A percentile compares a stretch with the other conserved stretches of the same genome.
These are phyloP conservation scores for Epistrophe grossulariae DNA, from an alignment of 2,888 invertebrate genomes.

Conservation along the genomic window DNA sequence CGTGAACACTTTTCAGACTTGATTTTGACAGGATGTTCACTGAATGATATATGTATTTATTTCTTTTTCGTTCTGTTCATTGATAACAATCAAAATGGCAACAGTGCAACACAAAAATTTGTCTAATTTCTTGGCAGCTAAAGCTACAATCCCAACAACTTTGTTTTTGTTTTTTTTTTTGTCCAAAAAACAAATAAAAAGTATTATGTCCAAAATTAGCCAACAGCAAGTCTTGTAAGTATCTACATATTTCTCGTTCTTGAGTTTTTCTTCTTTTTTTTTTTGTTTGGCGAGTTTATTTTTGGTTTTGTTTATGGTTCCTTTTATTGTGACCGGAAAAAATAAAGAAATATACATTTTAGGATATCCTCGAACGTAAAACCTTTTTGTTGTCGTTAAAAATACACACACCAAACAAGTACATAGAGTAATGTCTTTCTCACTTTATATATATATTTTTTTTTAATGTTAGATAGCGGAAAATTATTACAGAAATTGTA, in stretches of 20 bases:
- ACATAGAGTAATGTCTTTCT: constrained; percentile 45
- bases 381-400: constrained; percentile 54
- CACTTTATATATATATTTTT: constrained; percentile 17
- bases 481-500: constrained; percentile 64
- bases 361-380: constrained; percentile 38
- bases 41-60: constrained; percentile 64
- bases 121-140: constrained; percentile 71
- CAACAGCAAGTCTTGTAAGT: constrained; percentile 32
- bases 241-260: constrained; percentile 18
- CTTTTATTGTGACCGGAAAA: constrained; percentile 65
- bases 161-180: constrained; percentile 14
- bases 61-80: constrained; percentile 46
- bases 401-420: constrained; percentile 3
- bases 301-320: constrained; percentile 24
- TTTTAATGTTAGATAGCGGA: constrained; percentile 62
- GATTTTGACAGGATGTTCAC: constrained; percentile 72
- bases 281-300: no score
- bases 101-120: constrained; percentile 71
- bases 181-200: constrained; percentile 13
- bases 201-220: constrained; percentile 67
- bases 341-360: constrained; percentile 70
- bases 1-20: constrained; percentile 50
- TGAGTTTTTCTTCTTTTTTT: constrained; percentile 10
- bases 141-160: constrained; percentile 50
- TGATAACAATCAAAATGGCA: constrained; percentile 74